Base-by-base conservation (phyloP, 1,140 invertebrate species). In the Trichomalopsis sarcophagae region DNA sequence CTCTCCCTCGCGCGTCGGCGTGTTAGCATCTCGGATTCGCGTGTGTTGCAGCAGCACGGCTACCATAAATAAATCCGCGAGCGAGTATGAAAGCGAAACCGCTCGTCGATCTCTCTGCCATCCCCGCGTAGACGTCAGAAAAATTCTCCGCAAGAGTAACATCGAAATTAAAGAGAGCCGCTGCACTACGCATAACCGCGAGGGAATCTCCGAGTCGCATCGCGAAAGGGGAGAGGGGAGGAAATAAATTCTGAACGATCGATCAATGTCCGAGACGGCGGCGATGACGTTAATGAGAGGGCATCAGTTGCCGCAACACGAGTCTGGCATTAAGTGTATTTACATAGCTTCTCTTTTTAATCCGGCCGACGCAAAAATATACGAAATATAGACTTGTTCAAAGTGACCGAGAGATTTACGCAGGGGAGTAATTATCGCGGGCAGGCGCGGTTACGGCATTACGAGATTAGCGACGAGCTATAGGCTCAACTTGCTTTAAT, bases 271-370 rank as follows among this genome's bases (percentile, higher is more conserved):
- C 40, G 44, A 23, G 17, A 69, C 27, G 17, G 21, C 66, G 36
- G 14, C 76, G 83, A 85, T 87, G 86, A 87, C 86, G 84, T 85
- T 87, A 85, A 87, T 84, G 83, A 87, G 81, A 83, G 74, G 68
- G 55, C 55, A 47, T 77, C 40, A 13, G 44, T 13, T 44, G 33
- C 55, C 27, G 36, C 40, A 13, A 47, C 68, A 21, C 36, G 11
- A 80, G 2, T 81, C 14, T 50, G 36, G 36, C 74, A 47, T 77
- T 50, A 69, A 83, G 27, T n/a, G n/a, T 55, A 83, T 83, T 83
- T 83, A 77, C 73, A 75, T 40, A 75, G 66, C 71, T 21, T 21
- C 13, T 78, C 62, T 78, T 55, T 78, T n/a, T 36, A 75, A 23
- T 69, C 30, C 68, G 33, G 2, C 6, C 23, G 11, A 10, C 44